These are phyloP conservation scores for Perognathus longimembris DNA, from an alignment of 2,113 vertebrate species.

Conservation along the genomic window DNA sequence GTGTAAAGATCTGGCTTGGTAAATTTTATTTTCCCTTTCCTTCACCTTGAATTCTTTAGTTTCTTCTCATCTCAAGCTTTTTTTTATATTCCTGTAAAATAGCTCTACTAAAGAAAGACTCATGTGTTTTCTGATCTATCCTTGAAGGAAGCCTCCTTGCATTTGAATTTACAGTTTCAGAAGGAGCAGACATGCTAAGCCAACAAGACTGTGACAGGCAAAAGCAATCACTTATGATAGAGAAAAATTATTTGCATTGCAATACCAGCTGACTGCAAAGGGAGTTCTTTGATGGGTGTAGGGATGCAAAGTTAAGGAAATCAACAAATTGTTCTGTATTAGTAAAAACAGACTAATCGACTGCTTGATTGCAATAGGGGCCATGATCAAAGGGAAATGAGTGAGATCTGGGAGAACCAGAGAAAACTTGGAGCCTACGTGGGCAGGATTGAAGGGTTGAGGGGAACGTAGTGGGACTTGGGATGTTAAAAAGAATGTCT, in stretches of 20 bases:
- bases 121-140: neutral
- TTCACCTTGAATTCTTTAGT: conserved; percentile 25
- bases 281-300: neutral
- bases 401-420: conserved; percentile 8
- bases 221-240: conserved; percentile 30
- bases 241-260: conserved; percentile 46
- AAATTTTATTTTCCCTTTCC: conserved; percentile 32
- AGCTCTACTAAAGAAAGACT: conserved; percentile 31
- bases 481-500: conserved; percentile 25
- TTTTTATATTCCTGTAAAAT: neutral
- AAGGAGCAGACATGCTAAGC: conserved; percentile 1
- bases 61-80: neutral
- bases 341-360: neutral
- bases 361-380: neutral
- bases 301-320: neutral
- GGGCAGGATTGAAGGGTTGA: neutral
- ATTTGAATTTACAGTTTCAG: conserved; percentile 53
- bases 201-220: neutral
- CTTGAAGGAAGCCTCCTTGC: conserved; percentile 40
- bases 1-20: neutral
- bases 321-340: conserved; percentile 11
- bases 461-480: neutral
- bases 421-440: neutral
- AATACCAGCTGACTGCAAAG: conserved; percentile 32
- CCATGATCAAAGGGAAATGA: neutral